A percentile compares a stretch with the other conserved stretches of the same genome.
Evolutionary conservation across 2,888 invertebrate genomes (phyloP).

Genomic region (Patella caerulea): DNA sequence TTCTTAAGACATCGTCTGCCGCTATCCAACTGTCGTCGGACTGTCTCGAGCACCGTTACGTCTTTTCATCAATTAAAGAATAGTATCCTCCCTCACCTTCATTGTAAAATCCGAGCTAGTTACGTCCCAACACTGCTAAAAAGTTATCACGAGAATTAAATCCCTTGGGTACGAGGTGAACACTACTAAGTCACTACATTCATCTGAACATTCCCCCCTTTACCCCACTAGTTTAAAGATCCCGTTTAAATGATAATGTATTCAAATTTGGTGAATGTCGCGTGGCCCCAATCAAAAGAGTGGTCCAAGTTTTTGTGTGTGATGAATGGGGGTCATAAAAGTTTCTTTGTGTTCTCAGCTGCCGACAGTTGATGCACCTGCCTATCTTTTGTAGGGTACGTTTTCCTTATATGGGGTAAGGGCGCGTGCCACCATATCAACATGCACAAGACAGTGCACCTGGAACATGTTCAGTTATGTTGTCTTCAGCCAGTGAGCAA

Average conservation of each 20-base stretch:
- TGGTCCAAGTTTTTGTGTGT: conserved; percentile 19
- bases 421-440: conserved; percentile 18
- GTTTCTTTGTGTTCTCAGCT: conserved; percentile 37
- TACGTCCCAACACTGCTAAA: not conserved
- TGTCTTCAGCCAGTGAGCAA: not conserved
- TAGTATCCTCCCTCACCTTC: not conserved
- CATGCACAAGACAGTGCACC: conserved; percentile 9
- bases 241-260: conserved; percentile 15
- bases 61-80: no score
- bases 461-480: conserved; percentile 9
- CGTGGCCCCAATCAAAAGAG: conserved; percentile 28
- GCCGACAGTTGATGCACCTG: conserved; percentile 30
- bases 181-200: no score
- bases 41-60: not conserved
- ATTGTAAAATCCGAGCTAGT: not conserved
- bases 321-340: conserved; percentile 23
- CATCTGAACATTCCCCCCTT: not conserved
- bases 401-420: conserved; percentile 14
- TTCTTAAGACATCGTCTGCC: not conserved
- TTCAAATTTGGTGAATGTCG: conserved; percentile 31
- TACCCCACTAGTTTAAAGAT: not conserved
- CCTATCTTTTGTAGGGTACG: conserved; percentile 20
- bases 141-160: no score
- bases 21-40: not conserved
- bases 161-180: no score